These are phyloP conservation scores for Hyposoter didymator DNA, from an alignment of 2,888 invertebrate species.

Conservation along the genomic window DNA sequence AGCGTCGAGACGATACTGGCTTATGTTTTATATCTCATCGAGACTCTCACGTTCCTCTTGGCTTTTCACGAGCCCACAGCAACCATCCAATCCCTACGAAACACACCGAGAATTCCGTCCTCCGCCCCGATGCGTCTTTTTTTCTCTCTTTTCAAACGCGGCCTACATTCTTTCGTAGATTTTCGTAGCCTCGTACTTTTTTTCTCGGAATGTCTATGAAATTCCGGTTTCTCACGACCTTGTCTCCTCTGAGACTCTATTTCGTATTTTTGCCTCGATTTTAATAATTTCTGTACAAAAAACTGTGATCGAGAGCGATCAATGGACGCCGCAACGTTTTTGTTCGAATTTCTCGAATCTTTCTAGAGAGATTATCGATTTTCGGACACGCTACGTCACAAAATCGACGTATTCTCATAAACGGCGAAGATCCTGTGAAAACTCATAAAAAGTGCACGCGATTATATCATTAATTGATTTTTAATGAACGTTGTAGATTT, in stretches of 20 bases:
- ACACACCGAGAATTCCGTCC: constrained; percentile 32
- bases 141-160: not conserved
- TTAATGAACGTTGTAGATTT: not conserved
- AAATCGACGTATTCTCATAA: too few relatives aligned
- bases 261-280: not conserved
- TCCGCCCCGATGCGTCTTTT: constrained; percentile 22
- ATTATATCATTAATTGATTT: not conserved
- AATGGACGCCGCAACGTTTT: too few relatives aligned
- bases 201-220: not conserved
- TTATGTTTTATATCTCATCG: constrained; percentile 44
- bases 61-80: constrained; percentile 36
- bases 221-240: not conserved
- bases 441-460: too few relatives aligned
- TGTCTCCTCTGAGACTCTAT: not conserved
- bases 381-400: too few relatives aligned
- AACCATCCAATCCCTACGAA: constrained; percentile 53
- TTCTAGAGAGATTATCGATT: too few relatives aligned
- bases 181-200: not conserved
- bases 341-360: too few relatives aligned
- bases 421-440: too few relatives aligned
- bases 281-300: not conserved
- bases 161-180: not conserved
- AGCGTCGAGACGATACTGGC: constrained; percentile 61
- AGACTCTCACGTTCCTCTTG: constrained; percentile 39
- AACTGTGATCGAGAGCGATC: too few relatives aligned